These are phyloP conservation scores for Lordiphosa mommai DNA, from an alignment of 1,140 invertebrate species.

Conservation along the genomic window DNA sequence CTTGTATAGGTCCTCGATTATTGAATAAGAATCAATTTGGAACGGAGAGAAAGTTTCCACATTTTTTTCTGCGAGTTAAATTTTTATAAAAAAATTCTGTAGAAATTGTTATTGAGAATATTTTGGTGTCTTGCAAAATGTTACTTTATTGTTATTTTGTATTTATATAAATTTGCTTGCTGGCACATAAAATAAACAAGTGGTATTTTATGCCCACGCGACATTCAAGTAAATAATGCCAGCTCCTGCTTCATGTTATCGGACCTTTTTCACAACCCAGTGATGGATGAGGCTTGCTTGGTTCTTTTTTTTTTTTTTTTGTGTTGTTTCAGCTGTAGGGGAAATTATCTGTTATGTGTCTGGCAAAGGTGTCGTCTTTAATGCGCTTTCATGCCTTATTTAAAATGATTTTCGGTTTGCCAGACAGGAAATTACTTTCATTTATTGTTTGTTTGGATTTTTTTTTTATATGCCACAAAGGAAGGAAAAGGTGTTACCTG, in stretches of 20 bases:
- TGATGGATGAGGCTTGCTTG: not conserved
- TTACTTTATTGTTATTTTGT: not conserved
- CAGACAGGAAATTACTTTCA: conserved; percentile 61
- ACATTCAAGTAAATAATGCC: conserved; percentile 53
- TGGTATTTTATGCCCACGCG: conserved; percentile 27
- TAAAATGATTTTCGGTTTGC: conserved; percentile 67
- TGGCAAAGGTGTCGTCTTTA: conserved; percentile 50
- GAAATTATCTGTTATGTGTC: conserved; percentile 33
- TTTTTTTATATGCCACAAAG: not conserved
- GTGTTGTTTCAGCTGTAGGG: conserved; percentile 13
- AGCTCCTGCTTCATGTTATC: conserved; percentile 20
- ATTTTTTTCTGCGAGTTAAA: too few relatives aligned
- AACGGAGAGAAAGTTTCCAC: not conserved
- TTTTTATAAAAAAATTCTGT: not conserved
- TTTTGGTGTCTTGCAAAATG: not conserved
- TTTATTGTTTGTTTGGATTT: conserved; percentile 45
- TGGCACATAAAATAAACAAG: conserved; percentile 44
- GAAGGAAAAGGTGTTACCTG: conserved; percentile 20
- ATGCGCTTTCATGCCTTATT: conserved; percentile 73
- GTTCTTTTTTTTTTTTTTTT: conserved; percentile 4
- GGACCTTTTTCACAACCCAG: not conserved
- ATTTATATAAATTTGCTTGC: conserved; percentile 24
- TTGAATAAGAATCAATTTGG: not conserved
- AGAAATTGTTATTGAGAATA: conserved; percentile 1
- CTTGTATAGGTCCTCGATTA: not conserved